Conservation (phyloP, 2,797 vertebrate genomes). For the Semotilus atromaculatus region DNA sequence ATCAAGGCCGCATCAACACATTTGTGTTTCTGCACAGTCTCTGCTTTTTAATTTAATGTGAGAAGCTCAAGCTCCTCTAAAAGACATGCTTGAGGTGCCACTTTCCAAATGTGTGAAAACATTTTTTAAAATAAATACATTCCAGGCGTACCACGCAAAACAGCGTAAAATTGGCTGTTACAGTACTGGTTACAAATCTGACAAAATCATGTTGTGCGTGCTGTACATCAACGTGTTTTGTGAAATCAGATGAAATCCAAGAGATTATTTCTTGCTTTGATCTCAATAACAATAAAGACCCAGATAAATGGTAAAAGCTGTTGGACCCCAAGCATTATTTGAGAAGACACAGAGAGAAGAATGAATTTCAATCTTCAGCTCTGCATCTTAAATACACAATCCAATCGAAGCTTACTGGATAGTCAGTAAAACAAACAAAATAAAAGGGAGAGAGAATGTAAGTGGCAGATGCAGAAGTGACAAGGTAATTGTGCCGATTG, state of each 20-base stretch:
- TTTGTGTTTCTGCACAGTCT: constrained; percentile 3
- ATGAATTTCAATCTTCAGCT: constrained; percentile 31
- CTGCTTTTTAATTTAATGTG: constrained; percentile 11
- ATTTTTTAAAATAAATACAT: background rate
- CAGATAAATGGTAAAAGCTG: constrained; percentile 30
- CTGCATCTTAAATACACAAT: constrained; percentile 41
- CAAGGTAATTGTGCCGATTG: constrained; percentile 34
- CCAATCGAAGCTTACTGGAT: background rate
- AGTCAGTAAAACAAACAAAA: background rate
- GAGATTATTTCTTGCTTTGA: constrained; percentile 41
- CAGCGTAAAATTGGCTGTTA: background rate
- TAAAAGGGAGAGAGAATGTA: background rate
- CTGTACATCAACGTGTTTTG: background rate
- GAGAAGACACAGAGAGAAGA: constrained; percentile 18
- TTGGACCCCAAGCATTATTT: constrained; percentile 20
- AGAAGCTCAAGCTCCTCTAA: background rate
- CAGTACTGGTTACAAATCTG: background rate
- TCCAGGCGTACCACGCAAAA: background rate
- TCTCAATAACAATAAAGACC: constrained; percentile 24
- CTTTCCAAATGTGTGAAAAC: constrained; percentile 7
- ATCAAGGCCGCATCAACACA: constrained; percentile 24
- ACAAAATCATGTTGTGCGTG: constrained; percentile 14
- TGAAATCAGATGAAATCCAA: constrained; percentile 22
- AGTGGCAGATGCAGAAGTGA: background rate
- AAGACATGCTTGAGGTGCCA: background rate